Conservation (phyloP, 2,888 invertebrate species). For the Mactromeris polynyma region DNA sequence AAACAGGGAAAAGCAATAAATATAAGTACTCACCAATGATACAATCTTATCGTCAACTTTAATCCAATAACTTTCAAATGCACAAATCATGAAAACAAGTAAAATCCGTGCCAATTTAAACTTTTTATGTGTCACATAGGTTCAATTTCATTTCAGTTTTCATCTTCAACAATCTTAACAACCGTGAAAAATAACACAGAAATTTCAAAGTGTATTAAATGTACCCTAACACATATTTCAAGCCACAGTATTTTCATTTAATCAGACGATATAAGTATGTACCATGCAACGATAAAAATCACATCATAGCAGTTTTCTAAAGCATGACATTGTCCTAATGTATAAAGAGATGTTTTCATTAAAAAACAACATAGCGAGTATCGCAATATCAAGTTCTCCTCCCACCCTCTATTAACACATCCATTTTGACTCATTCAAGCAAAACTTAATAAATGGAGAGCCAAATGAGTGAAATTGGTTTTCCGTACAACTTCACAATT, state of each 20-base stretch:
- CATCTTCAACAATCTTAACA: neutral
- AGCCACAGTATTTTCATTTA: slow-evolving; percentile 31
- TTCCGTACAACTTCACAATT: slow-evolving; percentile 18
- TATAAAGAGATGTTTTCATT: slow-evolving; percentile 17
- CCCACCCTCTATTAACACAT: slow-evolving; percentile 27
- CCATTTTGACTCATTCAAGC: slow-evolving; percentile 28
- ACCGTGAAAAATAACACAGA: neutral
- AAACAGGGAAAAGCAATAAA: neutral
- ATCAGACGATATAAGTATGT: slow-evolving; percentile 3
- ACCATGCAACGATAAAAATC: slow-evolving; percentile 5
- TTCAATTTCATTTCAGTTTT: neutral
- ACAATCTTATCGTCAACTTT: neutral
- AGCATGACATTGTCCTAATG: slow-evolving; percentile 15
- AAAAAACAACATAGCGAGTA: slow-evolving; percentile 25
- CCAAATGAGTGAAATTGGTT: neutral
- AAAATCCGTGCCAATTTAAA: neutral
- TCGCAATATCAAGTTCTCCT: slow-evolving; percentile 9
- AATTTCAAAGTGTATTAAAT: neutral
- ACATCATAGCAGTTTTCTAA: slow-evolving; percentile 17
- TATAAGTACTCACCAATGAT: neutral
- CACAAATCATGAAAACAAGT: neutral
- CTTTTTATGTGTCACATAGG: neutral
- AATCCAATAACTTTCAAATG: neutral
- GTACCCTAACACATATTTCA: slow-evolving; percentile 31
- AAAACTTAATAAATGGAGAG: slow-evolving; percentile 29